phyloP scores from a whole-genome alignment of 2,797 vertebrate species.

The Pseudochirops cupreus region DNA sequence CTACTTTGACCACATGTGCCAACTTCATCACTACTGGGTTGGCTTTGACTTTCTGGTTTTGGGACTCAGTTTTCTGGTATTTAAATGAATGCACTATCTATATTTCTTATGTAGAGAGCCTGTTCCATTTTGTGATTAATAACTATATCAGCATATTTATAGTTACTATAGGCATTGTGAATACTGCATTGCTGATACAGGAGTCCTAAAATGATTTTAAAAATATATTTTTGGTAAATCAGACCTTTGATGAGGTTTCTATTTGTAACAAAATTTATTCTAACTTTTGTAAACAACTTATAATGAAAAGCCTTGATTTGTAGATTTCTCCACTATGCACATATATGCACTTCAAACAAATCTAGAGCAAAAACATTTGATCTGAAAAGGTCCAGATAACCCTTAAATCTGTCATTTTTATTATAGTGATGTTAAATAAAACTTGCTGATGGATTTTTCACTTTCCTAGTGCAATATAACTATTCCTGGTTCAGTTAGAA shows the following conservation, averaged over 20 bases:
- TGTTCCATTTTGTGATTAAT: too few species aligned
- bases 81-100: too few species aligned
- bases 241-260: not conserved
- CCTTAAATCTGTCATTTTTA: slow-evolving; percentile 47
- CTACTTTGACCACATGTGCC: too few species aligned
- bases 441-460: slow-evolving; percentile 63
- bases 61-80: too few species aligned
- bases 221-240: not conserved
- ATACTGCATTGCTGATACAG: too few species aligned
- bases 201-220: not conserved
- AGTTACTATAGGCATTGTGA: too few species aligned
- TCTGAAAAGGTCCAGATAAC: slow-evolving; percentile 41
- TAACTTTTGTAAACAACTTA: slow-evolving; percentile 51
- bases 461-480: slow-evolving; percentile 58
- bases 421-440: slow-evolving; percentile 62
- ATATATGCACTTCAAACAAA: not conserved
- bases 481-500: slow-evolving; percentile 49
- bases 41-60: too few species aligned
- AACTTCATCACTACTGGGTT: too few species aligned
- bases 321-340: slow-evolving; percentile 14
- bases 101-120: too few species aligned
- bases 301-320: slow-evolving; percentile 28
- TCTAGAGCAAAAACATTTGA: slow-evolving; percentile 22
- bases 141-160: too few species aligned
- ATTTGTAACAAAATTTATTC: slow-evolving; percentile 27